Evolutionary conservation across 1,140 invertebrate species (phyloP).

Genomic region (Saxidomus purpurata): DNA sequence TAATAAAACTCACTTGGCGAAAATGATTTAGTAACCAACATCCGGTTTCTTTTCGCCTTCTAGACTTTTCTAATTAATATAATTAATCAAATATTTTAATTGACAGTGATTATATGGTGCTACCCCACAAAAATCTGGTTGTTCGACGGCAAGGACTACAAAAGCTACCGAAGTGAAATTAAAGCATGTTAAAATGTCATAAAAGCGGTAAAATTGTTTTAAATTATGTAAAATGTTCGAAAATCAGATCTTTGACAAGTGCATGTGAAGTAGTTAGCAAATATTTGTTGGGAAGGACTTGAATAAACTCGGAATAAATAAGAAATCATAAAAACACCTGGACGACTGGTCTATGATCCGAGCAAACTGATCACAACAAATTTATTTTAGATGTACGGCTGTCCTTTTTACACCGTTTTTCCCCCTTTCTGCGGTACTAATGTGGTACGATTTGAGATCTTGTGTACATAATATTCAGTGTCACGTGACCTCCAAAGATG

Average conservation of each 20-base stretch:
- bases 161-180: neutral
- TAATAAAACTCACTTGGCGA: slow-evolving; percentile 33
- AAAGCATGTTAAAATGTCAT: slow-evolving; percentile 19
- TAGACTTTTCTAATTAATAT: neutral
- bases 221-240: slow-evolving; percentile 29
- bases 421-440: too few species aligned
- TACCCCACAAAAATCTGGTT: neutral
- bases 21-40: slow-evolving; percentile 19
- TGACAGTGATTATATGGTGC: neutral
- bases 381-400: neutral
- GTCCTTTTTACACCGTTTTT: too few species aligned
- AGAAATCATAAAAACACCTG: slow-evolving; percentile 17
- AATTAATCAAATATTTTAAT: neutral
- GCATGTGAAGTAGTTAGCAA: slow-evolving; percentile 22
- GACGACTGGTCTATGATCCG: neutral
- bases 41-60: neutral
- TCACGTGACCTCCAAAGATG: too few species aligned
- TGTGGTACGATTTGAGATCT: too few species aligned
- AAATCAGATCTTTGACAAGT: slow-evolving; percentile 22
- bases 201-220: slow-evolving; percentile 38
- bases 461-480: too few species aligned
- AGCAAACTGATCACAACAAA: neutral
- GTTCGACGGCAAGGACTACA: neutral
- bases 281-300: neutral
- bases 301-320: neutral